Base-by-base conservation (phyloP, 2,113 vertebrate species). In the Cottus gobio region DNA sequence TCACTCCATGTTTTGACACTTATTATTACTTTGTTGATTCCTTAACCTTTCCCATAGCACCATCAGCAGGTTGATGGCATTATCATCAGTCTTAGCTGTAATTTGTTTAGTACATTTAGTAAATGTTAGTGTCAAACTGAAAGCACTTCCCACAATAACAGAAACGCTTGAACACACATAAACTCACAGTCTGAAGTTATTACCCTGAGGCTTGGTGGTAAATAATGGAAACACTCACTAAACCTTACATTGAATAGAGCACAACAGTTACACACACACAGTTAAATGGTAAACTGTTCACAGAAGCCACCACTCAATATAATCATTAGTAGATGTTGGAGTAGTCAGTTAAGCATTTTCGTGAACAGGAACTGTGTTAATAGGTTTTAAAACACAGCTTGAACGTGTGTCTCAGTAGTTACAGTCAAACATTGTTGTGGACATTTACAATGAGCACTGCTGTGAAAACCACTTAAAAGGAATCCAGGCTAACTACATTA, bases 301-400 rank as follows among this genome's bases (percentile, higher is more conserved):
- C 71, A 48, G 60, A 63, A 37, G 15, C 20, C 26, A 63, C 13
- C 16, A 11, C 2, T 75, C 15, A 50, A 22, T 22, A 20, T 48
- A 37, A 12, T 60, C 77, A 72, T 75, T 68, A 69, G 36, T 37
- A 65, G 67, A 54, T 64, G 46, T 68, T 18, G 69, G 30, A 46
- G 67, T 77, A 74, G 76, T 79, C 67, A 71, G 86, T 90, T 90
- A 91, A 83, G 72, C 82, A 91, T 88, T 91, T 78, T 81, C 69
- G 63, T 31, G 73, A 69, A 75, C 79, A 90, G 90, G 79, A 85
- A 89, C 52, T 73, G 79, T 90, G 84, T 67, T 81, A 90, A 90
- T 85, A 76, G 85, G 37, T 72, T 87, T 86, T 87, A 85, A 84
- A 79, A 64, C 77, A 83, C 79, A 85, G 73, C 66, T 56, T 58